phyloP scores from a whole-genome alignment of 2,888 invertebrate species.

The Lasius platythorax region DNA sequence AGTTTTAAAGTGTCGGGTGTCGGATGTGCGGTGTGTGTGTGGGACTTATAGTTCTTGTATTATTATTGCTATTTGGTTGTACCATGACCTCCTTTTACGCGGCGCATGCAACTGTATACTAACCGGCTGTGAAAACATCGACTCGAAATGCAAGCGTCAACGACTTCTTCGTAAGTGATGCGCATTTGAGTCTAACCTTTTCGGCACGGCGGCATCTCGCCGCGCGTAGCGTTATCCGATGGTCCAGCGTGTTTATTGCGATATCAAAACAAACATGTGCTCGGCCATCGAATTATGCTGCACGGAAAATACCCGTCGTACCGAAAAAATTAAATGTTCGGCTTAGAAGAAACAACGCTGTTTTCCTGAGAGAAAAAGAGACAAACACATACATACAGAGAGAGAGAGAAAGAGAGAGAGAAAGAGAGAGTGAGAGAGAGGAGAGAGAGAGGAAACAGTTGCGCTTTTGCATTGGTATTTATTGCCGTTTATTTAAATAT shows the following conservation, averaged over 20 bases:
- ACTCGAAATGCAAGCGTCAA: conserved; percentile 74
- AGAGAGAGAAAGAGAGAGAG: too few species aligned
- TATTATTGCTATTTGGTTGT: conserved; percentile 84
- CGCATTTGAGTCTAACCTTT: conserved; percentile 26
- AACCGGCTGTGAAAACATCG: conserved; percentile 84
- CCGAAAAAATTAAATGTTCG: neutral
- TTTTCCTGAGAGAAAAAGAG: neutral
- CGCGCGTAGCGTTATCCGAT: too few species aligned
- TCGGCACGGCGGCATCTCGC: neutral
- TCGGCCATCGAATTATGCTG: neutral
- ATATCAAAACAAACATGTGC: neutral
- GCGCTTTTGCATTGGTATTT: conserved; percentile 2
- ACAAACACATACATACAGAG: neutral
- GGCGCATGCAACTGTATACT: conserved; percentile 80
- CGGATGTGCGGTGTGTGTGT: conserved; percentile 67
- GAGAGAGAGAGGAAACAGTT: neutral
- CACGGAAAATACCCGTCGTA: neutral
- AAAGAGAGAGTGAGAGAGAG: neutral
- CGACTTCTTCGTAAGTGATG: conserved; percentile 68
- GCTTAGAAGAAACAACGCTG: neutral
- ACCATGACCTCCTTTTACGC: conserved; percentile 85
- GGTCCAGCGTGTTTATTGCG: neutral
- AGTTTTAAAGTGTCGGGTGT: conserved; percentile 62
- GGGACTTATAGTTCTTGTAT: conserved; percentile 80
- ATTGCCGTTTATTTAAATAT: neutral